phyloP scores from a whole-genome alignment of 2,888 invertebrate species.

The Leucozona laternaria region DNA sequence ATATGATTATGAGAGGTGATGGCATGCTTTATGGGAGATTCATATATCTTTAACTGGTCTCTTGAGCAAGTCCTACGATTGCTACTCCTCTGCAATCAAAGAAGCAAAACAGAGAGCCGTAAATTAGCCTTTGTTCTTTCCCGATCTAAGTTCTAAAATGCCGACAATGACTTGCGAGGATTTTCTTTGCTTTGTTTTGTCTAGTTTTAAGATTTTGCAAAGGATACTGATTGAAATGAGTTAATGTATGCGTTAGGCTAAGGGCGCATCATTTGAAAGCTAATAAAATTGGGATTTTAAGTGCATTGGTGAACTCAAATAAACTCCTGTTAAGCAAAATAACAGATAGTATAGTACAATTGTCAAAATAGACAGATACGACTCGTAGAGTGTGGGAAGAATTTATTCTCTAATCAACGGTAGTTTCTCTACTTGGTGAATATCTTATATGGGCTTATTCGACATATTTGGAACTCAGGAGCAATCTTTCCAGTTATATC shows the following conservation, averaged over 20 bases:
- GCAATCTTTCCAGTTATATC: no score
- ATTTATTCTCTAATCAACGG: no score
- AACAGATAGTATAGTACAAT: no score
- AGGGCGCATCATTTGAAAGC: background rate
- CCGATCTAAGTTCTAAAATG: conserved; percentile 34
- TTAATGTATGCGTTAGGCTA: background rate
- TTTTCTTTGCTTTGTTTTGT: background rate
- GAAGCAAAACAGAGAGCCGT: conserved; percentile 41
- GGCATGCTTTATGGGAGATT: conserved; percentile 46
- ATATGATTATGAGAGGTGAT: conserved; percentile 30
- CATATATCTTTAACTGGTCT: conserved; percentile 44
- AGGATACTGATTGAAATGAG: background rate
- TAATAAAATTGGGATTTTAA: background rate
- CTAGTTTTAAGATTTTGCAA: background rate
- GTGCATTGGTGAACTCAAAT: background rate
- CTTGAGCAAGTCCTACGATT: conserved; percentile 60
- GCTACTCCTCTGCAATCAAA: conserved; percentile 54
- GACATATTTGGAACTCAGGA: no score
- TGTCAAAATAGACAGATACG: no score
- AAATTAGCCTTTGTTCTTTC: conserved; percentile 62
- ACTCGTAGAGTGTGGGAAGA: no score
- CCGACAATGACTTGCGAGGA: conserved; percentile 3
- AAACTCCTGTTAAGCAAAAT: background rate
- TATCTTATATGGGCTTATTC: no score
- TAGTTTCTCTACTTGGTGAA: no score